These are phyloP conservation scores for Enoplosus armatus DNA, from an alignment of 2,797 vertebrate genomes.

Conservation along the genomic window DNA sequence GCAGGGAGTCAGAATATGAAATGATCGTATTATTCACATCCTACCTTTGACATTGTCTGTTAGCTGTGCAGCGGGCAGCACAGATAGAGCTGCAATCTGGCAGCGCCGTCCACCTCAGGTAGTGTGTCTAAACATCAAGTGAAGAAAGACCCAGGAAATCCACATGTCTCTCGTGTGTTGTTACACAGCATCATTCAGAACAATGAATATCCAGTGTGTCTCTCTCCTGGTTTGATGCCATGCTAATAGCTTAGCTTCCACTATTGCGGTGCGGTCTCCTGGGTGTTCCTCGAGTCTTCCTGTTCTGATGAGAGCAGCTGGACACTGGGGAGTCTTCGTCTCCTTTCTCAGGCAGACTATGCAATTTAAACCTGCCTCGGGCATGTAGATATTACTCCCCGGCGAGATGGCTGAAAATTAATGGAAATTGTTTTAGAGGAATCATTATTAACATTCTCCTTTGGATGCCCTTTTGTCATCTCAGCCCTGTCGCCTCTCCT, in stretches of 20 bases:
- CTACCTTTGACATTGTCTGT: slow-evolving; percentile 84
- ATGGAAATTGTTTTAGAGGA: slow-evolving; percentile 90
- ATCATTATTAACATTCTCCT: slow-evolving; percentile 90
- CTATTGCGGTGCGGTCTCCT: slow-evolving; percentile 76
- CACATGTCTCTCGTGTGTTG: slow-evolving; percentile 28
- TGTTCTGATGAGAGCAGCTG: slow-evolving; percentile 82
- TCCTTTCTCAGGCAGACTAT: slow-evolving; percentile 83
- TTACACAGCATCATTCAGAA: slow-evolving; percentile 46
- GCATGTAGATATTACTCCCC: slow-evolving; percentile 89
- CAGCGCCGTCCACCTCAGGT: slow-evolving; percentile 34
- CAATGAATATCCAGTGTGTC: slow-evolving; percentile 41
- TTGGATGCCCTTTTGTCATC: slow-evolving; percentile 88
- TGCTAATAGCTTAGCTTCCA: slow-evolving; percentile 75
- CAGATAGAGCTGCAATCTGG: slow-evolving; percentile 49
- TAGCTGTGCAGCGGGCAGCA: slow-evolving; percentile 55
- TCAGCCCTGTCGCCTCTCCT: slow-evolving; percentile 69
- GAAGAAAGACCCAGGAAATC: slow-evolving; percentile 29
- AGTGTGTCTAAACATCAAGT: slow-evolving; percentile 31
- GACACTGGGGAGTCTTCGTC: slow-evolving; percentile 84
- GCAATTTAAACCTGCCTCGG: slow-evolving; percentile 89
- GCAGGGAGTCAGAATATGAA: slow-evolving; percentile 85
- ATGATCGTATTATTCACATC: slow-evolving; percentile 82
- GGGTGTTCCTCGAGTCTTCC: slow-evolving; percentile 76
- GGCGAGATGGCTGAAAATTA: slow-evolving; percentile 86
- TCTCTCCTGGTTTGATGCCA: slow-evolving; percentile 45